Evolutionary conservation across 2,888 invertebrate species (phyloP), one percentile per base, ranked within the genome.

Genomic region (Iselma pallidipennis): DNA sequence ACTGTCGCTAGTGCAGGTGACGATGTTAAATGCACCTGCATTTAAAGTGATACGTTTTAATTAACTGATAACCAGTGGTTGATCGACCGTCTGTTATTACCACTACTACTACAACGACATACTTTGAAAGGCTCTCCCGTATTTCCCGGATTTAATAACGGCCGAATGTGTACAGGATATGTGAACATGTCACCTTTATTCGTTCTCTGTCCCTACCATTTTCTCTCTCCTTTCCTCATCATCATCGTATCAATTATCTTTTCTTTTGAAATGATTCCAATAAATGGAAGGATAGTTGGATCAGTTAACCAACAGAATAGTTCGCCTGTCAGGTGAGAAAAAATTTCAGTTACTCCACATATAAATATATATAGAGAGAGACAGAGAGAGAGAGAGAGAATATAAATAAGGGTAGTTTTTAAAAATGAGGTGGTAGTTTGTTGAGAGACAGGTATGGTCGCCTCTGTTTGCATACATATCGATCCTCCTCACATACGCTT

Each of bases 401-500:
- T 37, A 7, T n/a, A n/a, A n/a, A n/a, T n/a, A n/a, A n/a, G n/a
- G n/a, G n/a, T n/a, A n/a, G n/a, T n/a, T n/a, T n/a, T n/a, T n/a
- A n/a, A n/a, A n/a, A n/a, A n/a, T n/a, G n/a, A n/a, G n/a, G n/a
- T 37, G 33, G 14, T 37, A 16, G 16, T 37, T 33, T 33, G 31
- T 33, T 37, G 37, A 7, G 12, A 12, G 12, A 21, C 1, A 50
- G 21, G 4, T 5, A 49, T 54, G 62, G 45, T 29, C 57, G 63
- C 52, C 56, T 60, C 55, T 66, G 66, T 66, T 66, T 69, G 70
- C 66, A 69, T 14, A 21, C 58, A 68, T 71, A 71, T 72, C 69
- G 72, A 72, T 71, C 69, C 61, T 71, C 69, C 61, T 57, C 61
- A 69, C 64, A 56, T 65, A 70, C 68, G 69, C 63, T 69, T 66